Evolutionary conservation across 2,113 vertebrate species (phyloP).

Genomic region (Manacus vitellinus): DNA sequence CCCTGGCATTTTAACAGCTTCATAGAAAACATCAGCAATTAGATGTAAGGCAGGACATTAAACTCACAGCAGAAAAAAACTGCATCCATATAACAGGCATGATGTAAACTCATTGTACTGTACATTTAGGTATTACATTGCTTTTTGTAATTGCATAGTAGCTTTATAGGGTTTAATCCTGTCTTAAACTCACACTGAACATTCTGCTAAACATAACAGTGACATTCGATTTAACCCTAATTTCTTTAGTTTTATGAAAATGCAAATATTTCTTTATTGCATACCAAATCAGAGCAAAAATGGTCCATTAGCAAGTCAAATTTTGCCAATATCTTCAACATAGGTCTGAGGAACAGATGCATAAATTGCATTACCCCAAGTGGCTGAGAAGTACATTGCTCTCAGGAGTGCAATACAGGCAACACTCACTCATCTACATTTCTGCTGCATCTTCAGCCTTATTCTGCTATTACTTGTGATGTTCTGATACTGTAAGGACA

Average conservation of each 20-base stretch:
- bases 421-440: neutral
- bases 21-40: neutral
- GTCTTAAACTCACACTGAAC: neutral
- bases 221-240: neutral
- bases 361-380: neutral
- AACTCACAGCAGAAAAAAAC: neutral
- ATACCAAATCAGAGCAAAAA: conserved; percentile 2
- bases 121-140: neutral
- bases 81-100: neutral
- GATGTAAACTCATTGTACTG: neutral
- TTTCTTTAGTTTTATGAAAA: conserved; percentile 13
- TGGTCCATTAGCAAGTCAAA: conserved; percentile 33
- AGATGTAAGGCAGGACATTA: neutral
- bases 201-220: neutral
- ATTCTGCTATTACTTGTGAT: neutral
- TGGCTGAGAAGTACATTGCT: neutral
- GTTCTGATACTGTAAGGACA: neutral
- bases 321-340: conserved; percentile 7
- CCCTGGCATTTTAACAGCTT: neutral
- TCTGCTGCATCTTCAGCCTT: neutral
- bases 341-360: neutral
- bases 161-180: neutral
- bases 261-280: conserved; percentile 25
- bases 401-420: neutral
- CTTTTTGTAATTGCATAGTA: neutral